Evolutionary conservation across 2,888 invertebrate genomes (phyloP), one percentile per base, ranked within the genome.

Genomic region (Zygothrica quintamaculata): DNA sequence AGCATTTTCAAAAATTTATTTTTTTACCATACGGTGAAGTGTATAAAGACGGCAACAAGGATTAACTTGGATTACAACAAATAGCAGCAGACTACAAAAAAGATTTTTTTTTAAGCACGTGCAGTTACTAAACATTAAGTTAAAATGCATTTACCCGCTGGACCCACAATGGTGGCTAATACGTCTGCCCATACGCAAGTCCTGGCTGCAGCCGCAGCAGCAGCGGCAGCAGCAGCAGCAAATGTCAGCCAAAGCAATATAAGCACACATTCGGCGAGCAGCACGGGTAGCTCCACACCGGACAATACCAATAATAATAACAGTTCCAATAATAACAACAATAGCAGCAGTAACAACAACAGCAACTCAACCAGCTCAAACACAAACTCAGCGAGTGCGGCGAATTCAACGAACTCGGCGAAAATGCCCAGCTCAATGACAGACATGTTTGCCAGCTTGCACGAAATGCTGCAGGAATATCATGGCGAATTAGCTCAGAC

Each of bases 401-500:
- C 39, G 26, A 61, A 33, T 36, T 12, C 64, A 89, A 90, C 70
- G 8, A 78, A 77, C 39, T 66, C 88, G 40, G 86, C 89, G 33
- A 90, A 89, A 77, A 89, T 93, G 89, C 92, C 93, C 84, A 92
- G 93, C 74, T 93, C 93, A 75, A 94, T 94, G 92, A 94, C 94
- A 90, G 96, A 96, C 85, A 94, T 95, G 92, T 95, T 94, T 91
- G 92, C 93, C 74, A 93, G 94, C 80, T 93, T 96, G 80, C 94
- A 95, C 89, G 96, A 96, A 86, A 94, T 95, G 87, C 93, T 96
- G 75, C 94, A 95, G 91, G 96, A 97, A 88, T 97, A 95, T 89
- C 97, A 97, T 88, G 98, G 98, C n/a, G 96, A 97, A 89, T 92
- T 99, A 88, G 96, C 98, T 77, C 95, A 95, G 90, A 99, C 99